Percentiles rank a stretch among this genome's conserved stretches.
phyloP scores from a whole-genome alignment of 1,140 invertebrate species.

The Hesperophylax magnus region DNA sequence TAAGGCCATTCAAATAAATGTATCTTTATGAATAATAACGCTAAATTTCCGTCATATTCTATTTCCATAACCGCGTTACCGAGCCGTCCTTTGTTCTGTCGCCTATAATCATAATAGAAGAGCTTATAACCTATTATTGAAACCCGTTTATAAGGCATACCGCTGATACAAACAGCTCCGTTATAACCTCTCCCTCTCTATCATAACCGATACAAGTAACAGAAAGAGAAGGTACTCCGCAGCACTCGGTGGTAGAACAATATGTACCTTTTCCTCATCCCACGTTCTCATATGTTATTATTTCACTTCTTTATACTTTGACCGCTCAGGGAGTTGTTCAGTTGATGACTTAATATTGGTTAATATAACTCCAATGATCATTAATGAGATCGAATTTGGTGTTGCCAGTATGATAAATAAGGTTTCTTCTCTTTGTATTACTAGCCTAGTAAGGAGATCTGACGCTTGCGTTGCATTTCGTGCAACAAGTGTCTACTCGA shows the following conservation, averaged over 20 bases:
- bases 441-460: neutral
- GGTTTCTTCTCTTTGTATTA: neutral
- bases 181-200: neutral
- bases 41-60: too few species aligned
- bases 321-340: neutral
- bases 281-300: too few species aligned
- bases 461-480: too few species aligned
- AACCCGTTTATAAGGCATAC: neutral
- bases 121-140: neutral
- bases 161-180: neutral
- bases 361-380: conserved; percentile 15
- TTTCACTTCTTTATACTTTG: conserved; percentile 17
- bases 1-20: too few species aligned
- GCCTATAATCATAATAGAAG: neutral
- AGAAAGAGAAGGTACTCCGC: too few species aligned
- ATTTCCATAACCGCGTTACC: neutral
- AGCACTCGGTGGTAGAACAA: too few species aligned
- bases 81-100: neutral
- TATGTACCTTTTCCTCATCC: too few species aligned
- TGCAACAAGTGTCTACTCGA: too few species aligned
- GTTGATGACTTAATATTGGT: conserved; percentile 22
- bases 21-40: too few species aligned
- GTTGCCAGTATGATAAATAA: neutral
- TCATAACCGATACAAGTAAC: too few species aligned
- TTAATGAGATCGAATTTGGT: neutral